Base-by-base conservation (phyloP, 2,113 vertebrate genomes). In the Hypanus sabinus region DNA sequence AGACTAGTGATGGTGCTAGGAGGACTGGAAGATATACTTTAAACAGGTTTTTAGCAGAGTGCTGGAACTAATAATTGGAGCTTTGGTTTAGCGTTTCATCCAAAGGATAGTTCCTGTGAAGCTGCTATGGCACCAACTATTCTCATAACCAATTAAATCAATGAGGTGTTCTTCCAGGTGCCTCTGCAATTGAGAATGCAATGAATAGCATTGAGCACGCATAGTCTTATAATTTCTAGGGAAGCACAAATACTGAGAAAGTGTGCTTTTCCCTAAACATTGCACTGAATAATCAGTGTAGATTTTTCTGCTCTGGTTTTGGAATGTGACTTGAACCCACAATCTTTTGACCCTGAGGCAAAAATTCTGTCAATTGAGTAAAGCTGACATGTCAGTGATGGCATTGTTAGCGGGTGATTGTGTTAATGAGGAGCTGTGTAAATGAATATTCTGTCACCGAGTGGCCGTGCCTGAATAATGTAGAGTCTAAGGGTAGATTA, bases 401-500 rank as follows among this genome's bases (percentile, higher is more conserved):
- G 46, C 46, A 85, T 60, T 85, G 81, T 91, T 36, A 22, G 88
- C 65, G 16, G 65, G 57, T 91, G 65, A 90, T 91, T 91, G 88
- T 70, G 88, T 65, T 91, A 70, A 91, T 91, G 62, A 70, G 62
- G 60, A 91, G 70, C 65, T 91, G 60, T 91, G 62, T 70, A 65
- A 91, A 91, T 36, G 62, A 91, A 70, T 91, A 70, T 85, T 70
- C 88, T 91, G 88, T 70, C 62, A 33, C 62, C 38, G 65, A 91
- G 22, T 91, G 57, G 33, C 20, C 60, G 70, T 33, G 62, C 18
- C 33, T 65, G 60, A 91, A 68, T 91, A 65, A 65, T 91, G 88
- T 22, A 91, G 88, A 68, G 62, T 68, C 18, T 20, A 91, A 10
- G 20, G 33, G 36, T 85, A 85, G 55, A 85, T 85, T 91, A 70